These are phyloP conservation scores for Pristionchus maxplancki DNA, from an alignment of 2,888 invertebrate species.

Conservation along the genomic window DNA sequence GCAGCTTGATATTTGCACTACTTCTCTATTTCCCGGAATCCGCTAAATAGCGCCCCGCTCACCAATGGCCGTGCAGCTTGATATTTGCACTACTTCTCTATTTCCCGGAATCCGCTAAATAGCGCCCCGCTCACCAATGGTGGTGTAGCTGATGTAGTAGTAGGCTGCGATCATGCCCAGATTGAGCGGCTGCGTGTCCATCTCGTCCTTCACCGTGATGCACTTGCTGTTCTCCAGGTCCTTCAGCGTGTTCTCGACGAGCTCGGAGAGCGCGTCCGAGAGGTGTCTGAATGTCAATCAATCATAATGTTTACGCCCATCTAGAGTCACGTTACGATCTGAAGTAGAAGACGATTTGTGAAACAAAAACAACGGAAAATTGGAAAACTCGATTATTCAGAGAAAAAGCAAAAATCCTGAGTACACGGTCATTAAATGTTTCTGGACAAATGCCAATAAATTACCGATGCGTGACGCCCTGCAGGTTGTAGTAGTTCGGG, in stretches of 20 bases:
- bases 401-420: no score
- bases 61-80: slow-evolving; percentile 97
- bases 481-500: slow-evolving; percentile 98
- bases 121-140: slow-evolving; percentile 85
- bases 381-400: no score
- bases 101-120: neutral
- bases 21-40: no score
- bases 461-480: slow-evolving; percentile 80
- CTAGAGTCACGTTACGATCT: no score
- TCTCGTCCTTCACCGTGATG: slow-evolving; percentile 85
- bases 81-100: no score
- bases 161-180: slow-evolving; percentile 99
- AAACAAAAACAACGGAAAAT: neutral
- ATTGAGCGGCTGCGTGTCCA: slow-evolving; percentile 96
- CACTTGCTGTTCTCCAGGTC: slow-evolving; percentile 74
- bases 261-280: slow-evolving; percentile 96
- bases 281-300: slow-evolving; percentile 84
- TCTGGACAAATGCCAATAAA: neutral
- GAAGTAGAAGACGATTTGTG: no score
- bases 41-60: no score
- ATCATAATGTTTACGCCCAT: neutral
- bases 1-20: no score
- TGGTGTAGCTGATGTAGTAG: slow-evolving; percentile 99
- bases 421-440: no score
- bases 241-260: slow-evolving; percentile 94